Evolutionary conservation across 2,797 vertebrate genomes (phyloP).

Genomic region (Psittacula derbiana): DNA sequence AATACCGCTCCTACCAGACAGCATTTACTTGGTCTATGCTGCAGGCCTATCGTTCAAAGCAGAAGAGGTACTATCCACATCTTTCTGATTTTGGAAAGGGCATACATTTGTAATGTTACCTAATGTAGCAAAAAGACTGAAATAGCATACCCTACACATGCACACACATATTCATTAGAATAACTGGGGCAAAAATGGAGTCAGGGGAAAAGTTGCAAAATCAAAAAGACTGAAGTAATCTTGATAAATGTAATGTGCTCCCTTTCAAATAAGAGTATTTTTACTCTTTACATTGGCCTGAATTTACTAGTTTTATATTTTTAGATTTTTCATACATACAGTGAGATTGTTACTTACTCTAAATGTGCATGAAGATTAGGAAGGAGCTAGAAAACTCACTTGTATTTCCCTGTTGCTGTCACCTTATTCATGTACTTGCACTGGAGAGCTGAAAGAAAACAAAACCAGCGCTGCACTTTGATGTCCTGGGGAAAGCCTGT

Average conservation of each 20-base stretch:
- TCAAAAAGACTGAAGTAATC: background rate
- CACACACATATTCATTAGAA: background rate
- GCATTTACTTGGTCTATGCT: slow-evolving; percentile 27
- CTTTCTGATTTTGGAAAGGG: background rate
- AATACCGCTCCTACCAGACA: slow-evolving; percentile 60
- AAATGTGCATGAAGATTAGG: background rate
- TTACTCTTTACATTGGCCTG: background rate
- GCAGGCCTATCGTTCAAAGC: background rate
- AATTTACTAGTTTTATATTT: background rate
- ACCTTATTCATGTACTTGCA: background rate
- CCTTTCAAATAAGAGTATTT: background rate
- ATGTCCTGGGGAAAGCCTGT: background rate
- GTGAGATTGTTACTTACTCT: background rate
- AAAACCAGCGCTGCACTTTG: background rate
- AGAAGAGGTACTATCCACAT: background rate
- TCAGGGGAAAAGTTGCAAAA: background rate
- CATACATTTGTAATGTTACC: background rate
- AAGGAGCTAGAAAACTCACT: background rate
- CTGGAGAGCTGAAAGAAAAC: background rate
- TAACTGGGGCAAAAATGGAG: background rate
- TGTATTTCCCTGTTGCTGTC: background rate
- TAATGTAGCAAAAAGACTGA: background rate
- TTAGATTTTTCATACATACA: background rate
- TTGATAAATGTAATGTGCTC: background rate
- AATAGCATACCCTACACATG: background rate